phyloP scores from a whole-genome alignment of 2,113 vertebrate genomes.

The Clarias batrachus region DNA sequence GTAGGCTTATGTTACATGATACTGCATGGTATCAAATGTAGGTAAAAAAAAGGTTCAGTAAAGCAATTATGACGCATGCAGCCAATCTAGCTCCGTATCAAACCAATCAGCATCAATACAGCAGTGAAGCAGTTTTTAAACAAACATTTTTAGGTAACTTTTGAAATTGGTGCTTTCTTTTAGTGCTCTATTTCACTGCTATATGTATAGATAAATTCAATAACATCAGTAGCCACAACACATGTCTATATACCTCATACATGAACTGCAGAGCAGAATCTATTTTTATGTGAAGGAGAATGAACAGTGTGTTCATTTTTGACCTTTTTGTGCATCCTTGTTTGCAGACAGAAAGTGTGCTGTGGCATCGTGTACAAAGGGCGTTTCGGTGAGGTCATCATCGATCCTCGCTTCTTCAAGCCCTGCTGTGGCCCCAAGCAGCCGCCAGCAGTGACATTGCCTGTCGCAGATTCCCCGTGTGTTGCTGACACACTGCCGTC shows the following conservation, averaged over 20 bases:
- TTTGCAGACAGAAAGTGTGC: constrained; percentile 77
- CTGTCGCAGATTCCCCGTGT: constrained; percentile 62
- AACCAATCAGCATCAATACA: not conserved
- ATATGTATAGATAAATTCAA: not conserved
- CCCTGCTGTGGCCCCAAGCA: constrained; percentile 78
- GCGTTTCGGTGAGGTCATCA: constrained; percentile 80
- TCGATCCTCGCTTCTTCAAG: constrained; percentile 79
- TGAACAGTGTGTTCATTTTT: not conserved
- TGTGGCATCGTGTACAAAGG: constrained; percentile 81
- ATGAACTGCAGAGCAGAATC: not conserved
- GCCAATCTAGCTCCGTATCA: no score
- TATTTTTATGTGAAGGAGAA: not conserved
- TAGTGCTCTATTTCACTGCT: not conserved
- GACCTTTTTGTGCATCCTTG: not conserved
- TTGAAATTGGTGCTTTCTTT: not conserved
- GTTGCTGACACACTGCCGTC: constrained; percentile 61
- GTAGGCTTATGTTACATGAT: not conserved
- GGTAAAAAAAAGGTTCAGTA: no score
- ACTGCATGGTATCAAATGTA: not conserved
- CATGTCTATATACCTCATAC: not conserved
- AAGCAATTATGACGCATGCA: no score
- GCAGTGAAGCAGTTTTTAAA: not conserved
- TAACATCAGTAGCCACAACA: not conserved
- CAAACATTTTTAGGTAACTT: not conserved
- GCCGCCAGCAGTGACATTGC: constrained; percentile 61